Percentiles rank a stretch among this genome's conserved stretches.
Evolutionary conservation across 2,113 vertebrate species (phyloP).

Genomic region (Etia nguti): DNA sequence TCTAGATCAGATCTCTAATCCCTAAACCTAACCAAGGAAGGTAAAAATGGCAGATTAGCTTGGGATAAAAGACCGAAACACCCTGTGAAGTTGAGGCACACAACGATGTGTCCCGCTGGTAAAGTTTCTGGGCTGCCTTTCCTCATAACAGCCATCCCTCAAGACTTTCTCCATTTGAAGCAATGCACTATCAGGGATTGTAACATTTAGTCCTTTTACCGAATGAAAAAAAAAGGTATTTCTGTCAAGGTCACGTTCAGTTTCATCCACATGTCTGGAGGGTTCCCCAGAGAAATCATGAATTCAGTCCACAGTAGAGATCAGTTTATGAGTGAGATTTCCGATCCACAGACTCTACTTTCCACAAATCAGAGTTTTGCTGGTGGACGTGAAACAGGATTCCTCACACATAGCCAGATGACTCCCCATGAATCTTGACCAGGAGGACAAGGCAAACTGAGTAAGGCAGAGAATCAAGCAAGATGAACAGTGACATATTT

Average conservation of each 20-base stretch:
- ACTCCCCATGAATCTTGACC: neutral
- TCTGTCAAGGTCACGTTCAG: neutral
- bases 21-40: neutral
- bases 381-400: neutral
- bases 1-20: neutral
- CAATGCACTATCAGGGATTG: neutral
- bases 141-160: neutral
- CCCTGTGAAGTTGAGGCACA: fast-evolving
- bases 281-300: neutral
- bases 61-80: neutral
- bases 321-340: neutral
- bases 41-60: neutral
- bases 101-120: neutral
- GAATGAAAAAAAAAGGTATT: neutral
- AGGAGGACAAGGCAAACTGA: neutral
- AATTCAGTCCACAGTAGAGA: neutral
- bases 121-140: neutral
- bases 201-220: neutral
- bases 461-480: neutral
- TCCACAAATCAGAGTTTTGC: too few relatives aligned
- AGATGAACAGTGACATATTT: neutral
- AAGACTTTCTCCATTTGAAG: neutral
- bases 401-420: neutral
- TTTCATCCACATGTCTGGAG: neutral
- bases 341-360: neutral